A percentile compares a stretch with the other conserved stretches of the same genome.
Evolutionary conservation across 37 sponge, comb jelly and placozoan species (phyloP).

Genomic region (Dysidea cf. avara): DNA sequence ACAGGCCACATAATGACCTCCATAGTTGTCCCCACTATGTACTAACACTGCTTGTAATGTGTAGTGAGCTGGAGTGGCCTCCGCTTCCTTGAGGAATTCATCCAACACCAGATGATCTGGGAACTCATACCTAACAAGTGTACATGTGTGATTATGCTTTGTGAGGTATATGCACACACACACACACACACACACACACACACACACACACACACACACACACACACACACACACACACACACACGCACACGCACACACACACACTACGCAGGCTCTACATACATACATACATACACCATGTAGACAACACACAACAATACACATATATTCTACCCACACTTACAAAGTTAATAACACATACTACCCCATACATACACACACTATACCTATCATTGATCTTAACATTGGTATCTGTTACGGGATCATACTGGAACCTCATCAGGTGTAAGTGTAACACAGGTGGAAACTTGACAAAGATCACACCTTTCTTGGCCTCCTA

Average conservation of each 20-base stretch:
- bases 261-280: no score
- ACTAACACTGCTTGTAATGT: slow-evolving; percentile 92
- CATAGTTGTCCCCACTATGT: slow-evolving; percentile 98
- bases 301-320: no score
- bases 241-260: no score
- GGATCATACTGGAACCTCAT: slow-evolving; percentile 99
- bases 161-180: no score
- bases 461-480: slow-evolving; percentile 87
- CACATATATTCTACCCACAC: no score
- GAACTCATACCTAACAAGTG: slow-evolving; percentile 93
- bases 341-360: no score
- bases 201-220: no score
- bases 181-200: no score
- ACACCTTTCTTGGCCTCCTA: slow-evolving; percentile 94
- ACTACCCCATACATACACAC: no score
- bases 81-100: slow-evolving; percentile 77
- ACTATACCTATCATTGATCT: slow-evolving; percentile 92
- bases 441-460: slow-evolving; percentile 92
- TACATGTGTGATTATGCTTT: no score
- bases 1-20: slow-evolving; percentile 96
- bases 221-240: no score
- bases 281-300: no score
- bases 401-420: slow-evolving; percentile 84
- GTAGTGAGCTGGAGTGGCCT: slow-evolving; percentile 66
- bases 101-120: slow-evolving; percentile 84